These are phyloP conservation scores for Eristalis tenax DNA, from an alignment of 2,888 invertebrate species.

Conservation along the genomic window DNA sequence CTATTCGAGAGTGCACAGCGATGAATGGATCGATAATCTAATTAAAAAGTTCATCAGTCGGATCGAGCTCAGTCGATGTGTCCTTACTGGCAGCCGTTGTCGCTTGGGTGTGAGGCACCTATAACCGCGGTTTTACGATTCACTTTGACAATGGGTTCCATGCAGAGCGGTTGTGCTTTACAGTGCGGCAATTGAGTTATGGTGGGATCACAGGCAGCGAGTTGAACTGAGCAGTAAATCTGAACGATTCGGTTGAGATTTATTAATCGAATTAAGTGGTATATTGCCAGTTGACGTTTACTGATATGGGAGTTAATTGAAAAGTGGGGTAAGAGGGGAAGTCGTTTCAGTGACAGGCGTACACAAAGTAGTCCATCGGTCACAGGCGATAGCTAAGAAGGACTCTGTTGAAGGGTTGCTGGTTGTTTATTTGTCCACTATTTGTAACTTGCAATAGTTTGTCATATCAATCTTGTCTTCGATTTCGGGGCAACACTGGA, in stretches of 20 bases:
- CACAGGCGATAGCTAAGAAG: no score
- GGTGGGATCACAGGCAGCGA: not conserved
- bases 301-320: not conserved
- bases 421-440: not conserved
- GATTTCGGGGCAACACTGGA: no score
- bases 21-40: slow-evolving; percentile 2
- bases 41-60: not conserved
- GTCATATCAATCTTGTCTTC: no score
- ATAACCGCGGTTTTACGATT: not conserved
- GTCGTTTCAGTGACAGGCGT: not conserved
- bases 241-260: not conserved
- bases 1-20: not conserved
- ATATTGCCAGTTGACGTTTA: not conserved
- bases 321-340: not conserved
- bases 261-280: not conserved
- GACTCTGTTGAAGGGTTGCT: not conserved
- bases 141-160: not conserved
- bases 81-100: not conserved
- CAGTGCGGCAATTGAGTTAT: not conserved
- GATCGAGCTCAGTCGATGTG: not conserved
- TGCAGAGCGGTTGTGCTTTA: not conserved
- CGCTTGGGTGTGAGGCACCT: not conserved
- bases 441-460: no score
- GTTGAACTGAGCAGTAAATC: not conserved
- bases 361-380: no score